A percentile compares a stretch with the other conserved stretches of the same genome.
Conservation (phyloP, 1,140 invertebrate species). For the Adoxophyes honmai region DNA sequence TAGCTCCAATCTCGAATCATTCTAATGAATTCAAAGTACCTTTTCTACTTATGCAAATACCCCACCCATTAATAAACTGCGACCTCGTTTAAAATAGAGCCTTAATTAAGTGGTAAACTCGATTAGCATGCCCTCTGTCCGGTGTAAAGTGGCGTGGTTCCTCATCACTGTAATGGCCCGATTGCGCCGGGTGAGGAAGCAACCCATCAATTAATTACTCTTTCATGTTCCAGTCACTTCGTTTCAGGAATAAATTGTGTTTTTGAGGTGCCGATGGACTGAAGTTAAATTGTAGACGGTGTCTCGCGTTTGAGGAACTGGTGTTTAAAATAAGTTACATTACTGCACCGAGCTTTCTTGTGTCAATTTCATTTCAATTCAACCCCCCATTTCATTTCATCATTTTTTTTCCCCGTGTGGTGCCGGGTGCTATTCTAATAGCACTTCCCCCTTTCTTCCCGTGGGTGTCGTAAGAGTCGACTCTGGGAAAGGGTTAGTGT, state of each 20-base stretch:
- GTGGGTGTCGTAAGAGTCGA: too few species aligned
- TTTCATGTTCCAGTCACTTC: neutral
- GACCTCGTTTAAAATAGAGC: neutral
- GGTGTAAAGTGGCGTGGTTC: neutral
- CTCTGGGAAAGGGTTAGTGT: too few species aligned
- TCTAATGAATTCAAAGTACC: too few species aligned
- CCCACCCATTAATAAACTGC: neutral
- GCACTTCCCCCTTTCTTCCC: too few species aligned
- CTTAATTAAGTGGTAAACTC: slow-evolving; percentile 5
- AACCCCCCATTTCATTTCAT: too few species aligned
- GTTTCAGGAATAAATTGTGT: neutral
- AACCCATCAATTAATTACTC: slow-evolving; percentile 15
- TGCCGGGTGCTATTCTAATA: too few species aligned
- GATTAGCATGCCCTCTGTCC: neutral
- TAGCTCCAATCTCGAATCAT: too few species aligned
- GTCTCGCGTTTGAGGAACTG: neutral
- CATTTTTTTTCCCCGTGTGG: too few species aligned
- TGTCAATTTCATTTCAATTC: too few species aligned
- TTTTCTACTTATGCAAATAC: too few species aligned
- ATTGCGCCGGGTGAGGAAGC: neutral
- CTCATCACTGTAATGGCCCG: neutral
- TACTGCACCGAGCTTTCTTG: too few species aligned
- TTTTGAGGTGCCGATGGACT: neutral
- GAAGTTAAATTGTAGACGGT: neutral
- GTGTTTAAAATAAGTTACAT: too few species aligned